Evolutionary conservation across 2,888 invertebrate species (phyloP).

Genomic region (Cephus spinipes): DNA sequence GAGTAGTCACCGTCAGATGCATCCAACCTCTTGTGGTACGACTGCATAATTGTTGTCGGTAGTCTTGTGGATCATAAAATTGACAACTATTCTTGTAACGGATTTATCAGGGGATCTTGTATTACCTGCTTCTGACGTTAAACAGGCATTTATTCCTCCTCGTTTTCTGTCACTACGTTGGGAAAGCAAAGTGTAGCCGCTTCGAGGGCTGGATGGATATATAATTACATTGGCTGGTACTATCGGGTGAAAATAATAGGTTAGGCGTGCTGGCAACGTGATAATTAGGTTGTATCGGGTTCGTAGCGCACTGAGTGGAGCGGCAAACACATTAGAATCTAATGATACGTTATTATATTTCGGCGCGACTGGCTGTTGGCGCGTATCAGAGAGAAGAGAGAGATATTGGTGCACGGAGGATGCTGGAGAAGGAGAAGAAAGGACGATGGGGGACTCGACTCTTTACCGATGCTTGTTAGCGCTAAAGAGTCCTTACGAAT

Average conservation of each 20-base stretch:
- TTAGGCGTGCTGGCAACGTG: conserved; percentile 44
- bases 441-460: not conserved
- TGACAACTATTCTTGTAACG: too few species aligned
- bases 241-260: conserved; percentile 61
- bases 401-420: not conserved
- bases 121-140: too few species aligned
- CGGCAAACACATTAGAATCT: conserved; percentile 55
- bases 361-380: conserved; percentile 25
- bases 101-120: too few species aligned
- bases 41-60: too few species aligned
- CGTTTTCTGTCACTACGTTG: too few species aligned
- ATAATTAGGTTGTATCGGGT: conserved; percentile 63
- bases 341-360: conserved; percentile 58
- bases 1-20: too few species aligned
- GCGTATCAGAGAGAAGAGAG: not conserved
- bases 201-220: conserved; percentile 61
- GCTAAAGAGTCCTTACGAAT: conserved; percentile 5
- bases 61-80: too few species aligned
- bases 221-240: conserved; percentile 56
- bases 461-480: too few species aligned
- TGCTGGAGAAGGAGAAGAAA: not conserved
- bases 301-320: conserved; percentile 39
- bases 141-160: too few species aligned
- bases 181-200: conserved; percentile 36
- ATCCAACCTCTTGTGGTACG: too few species aligned